Evolutionary conservation across 2,888 invertebrate genomes (phyloP).

Genomic region (Heliconius erato): DNA sequence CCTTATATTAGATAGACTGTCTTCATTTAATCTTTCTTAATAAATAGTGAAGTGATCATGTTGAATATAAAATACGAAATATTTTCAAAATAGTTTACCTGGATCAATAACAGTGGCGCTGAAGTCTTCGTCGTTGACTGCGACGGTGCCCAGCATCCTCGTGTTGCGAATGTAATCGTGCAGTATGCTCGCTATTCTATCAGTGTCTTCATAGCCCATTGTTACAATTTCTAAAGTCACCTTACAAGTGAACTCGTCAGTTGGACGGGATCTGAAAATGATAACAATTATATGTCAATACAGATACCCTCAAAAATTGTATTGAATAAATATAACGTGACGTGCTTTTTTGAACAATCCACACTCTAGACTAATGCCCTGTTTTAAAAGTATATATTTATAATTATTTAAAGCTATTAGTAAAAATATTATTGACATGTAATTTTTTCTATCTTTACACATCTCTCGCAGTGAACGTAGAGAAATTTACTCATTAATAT

Average conservation of each 20-base stretch:
- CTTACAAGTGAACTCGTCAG: slow-evolving; percentile 87
- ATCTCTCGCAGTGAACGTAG: too few relatives aligned
- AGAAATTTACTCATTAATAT: too few relatives aligned
- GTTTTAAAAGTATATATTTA: too few relatives aligned
- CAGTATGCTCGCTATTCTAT: slow-evolving; percentile 81
- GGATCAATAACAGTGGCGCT: slow-evolving; percentile 74
- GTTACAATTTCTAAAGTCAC: slow-evolving; percentile 90
- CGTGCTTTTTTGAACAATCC: not conserved
- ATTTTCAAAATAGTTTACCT: slow-evolving; percentile 58
- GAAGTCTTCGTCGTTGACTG: slow-evolving; percentile 87
- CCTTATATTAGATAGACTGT: too few relatives aligned
- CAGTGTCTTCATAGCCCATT: slow-evolving; percentile 83
- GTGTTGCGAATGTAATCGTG: slow-evolving; percentile 84
- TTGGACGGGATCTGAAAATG: slow-evolving; percentile 80
- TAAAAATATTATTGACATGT: not conserved
- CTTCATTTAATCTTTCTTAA: not conserved
- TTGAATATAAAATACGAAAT: not conserved
- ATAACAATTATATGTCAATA: not conserved
- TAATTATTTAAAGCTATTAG: too few relatives aligned
- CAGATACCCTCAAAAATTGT: not conserved
- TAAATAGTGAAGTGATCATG: not conserved
- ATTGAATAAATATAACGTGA: not conserved
- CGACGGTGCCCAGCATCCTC: slow-evolving; percentile 83
- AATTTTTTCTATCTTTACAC: too few relatives aligned
- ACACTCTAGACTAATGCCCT: too few relatives aligned